Conservation (phyloP, 2,888 invertebrate species). For the Hypolimnas misippus region DNA sequence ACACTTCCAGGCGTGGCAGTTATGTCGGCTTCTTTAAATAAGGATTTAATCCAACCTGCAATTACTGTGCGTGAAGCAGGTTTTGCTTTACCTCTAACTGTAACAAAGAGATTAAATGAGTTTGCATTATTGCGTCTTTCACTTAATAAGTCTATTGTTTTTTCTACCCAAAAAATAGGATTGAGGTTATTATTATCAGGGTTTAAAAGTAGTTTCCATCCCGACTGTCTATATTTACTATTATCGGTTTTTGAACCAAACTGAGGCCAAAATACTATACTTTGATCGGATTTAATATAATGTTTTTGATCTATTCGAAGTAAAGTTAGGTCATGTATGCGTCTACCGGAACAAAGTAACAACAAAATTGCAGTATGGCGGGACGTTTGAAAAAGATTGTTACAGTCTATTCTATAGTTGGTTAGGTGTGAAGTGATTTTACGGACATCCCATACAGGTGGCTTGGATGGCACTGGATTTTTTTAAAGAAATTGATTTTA, state of each 20-base stretch:
- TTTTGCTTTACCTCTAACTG: too few relatives aligned
- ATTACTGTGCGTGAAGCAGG: too few relatives aligned
- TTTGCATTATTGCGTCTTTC: background rate
- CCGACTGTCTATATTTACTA: background rate
- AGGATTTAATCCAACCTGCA: too few relatives aligned
- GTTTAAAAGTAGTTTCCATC: background rate
- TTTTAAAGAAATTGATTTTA: constrained; percentile 2
- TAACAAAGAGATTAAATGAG: too few relatives aligned
- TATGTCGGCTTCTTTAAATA: background rate
- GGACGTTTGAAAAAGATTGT: background rate
- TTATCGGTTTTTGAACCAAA: background rate
- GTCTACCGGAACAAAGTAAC: too few relatives aligned
- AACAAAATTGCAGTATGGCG: background rate
- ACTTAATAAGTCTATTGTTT: background rate
- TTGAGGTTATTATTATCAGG: too few relatives aligned
- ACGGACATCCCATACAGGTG: too few relatives aligned
- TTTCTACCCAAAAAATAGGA: background rate
- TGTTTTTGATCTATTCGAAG: background rate
- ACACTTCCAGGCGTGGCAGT: background rate
- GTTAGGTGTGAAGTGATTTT: background rate
- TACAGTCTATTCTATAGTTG: background rate
- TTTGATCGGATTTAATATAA: background rate
- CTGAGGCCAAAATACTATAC: too few relatives aligned
- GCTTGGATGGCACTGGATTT: too few relatives aligned
- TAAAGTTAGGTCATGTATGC: background rate